Percentiles rank a stretch among this genome's conserved stretches.
Conservation (phyloP, 2,113 vertebrate genomes). For the Sylvia atricapilla region DNA sequence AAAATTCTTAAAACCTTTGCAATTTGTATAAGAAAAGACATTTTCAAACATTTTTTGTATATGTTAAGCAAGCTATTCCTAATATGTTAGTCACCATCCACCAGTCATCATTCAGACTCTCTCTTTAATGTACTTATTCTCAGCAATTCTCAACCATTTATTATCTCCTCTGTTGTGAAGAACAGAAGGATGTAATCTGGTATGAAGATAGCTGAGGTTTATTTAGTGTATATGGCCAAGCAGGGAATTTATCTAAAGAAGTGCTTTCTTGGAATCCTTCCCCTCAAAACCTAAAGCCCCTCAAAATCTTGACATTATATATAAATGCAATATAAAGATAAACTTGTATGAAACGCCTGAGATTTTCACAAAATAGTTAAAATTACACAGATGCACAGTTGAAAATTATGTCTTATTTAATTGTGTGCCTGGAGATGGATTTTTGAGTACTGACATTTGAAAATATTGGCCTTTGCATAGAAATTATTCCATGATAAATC, state of each 20-base stretch:
- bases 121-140: background rate
- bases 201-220: background rate
- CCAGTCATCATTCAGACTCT: background rate
- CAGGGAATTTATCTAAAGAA: background rate
- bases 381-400: slow-evolving; percentile 30
- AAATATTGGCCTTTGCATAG: slow-evolving; percentile 47
- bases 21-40: background rate
- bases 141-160: background rate
- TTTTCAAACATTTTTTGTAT: background rate
- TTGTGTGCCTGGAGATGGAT: background rate
- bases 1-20: background rate
- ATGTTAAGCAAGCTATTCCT: background rate
- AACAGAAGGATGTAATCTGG: background rate
- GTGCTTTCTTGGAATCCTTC: background rate
- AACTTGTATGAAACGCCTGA: background rate
- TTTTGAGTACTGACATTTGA: slow-evolving; percentile 53
- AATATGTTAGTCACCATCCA: background rate
- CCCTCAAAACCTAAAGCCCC: background rate
- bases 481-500: slow-evolving; percentile 49
- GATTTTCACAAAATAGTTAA: background rate
- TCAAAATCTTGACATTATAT: background rate
- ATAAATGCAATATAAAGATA: background rate
- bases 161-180: background rate
- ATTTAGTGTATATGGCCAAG: background rate
- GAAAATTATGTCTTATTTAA: background rate